Percentiles rank a stretch among this genome's conserved stretches.
Conservation (phyloP, 1,140 invertebrate species). For the Polypedilum pembai region DNA sequence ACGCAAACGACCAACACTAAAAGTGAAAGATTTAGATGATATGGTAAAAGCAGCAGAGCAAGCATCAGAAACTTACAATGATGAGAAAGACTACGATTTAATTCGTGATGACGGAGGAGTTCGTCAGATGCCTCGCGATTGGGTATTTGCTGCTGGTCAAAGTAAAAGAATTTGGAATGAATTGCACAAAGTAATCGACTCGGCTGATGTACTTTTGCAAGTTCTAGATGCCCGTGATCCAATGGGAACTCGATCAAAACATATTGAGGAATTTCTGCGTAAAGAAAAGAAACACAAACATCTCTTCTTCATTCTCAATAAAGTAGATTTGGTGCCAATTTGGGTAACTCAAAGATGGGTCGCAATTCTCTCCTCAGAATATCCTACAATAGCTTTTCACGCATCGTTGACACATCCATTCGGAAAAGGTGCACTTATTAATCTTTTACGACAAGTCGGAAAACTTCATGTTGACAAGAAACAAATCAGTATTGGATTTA, state of each 20-base stretch:
- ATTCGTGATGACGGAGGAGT: conserved; percentile 74
- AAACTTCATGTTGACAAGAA: conserved; percentile 93
- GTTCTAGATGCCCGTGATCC: conserved; percentile 92
- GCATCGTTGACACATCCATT: conserved; percentile 97
- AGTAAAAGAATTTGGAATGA: conserved; percentile 99
- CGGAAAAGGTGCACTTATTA: conserved; percentile 96
- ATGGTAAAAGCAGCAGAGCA: conserved; percentile 62
- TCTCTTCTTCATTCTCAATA: conserved; percentile 90
- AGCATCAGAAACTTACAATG: conserved; percentile 67
- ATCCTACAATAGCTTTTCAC: conserved; percentile 97
- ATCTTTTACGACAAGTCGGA: conserved; percentile 91
- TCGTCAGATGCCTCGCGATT: conserved; percentile 64
- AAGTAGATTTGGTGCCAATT: conserved; percentile 90
- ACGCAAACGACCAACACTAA: conserved; percentile 83
- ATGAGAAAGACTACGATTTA: conserved; percentile 72
- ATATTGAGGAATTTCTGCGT: conserved; percentile 82
- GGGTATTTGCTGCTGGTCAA: conserved; percentile 88
- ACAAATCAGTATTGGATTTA: conserved; percentile 98
- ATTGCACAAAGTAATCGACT: conserved; percentile 98
- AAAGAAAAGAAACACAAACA: conserved; percentile 94
- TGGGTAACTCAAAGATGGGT: conserved; percentile 98
- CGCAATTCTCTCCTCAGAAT: conserved; percentile 82
- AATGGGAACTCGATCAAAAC: conserved; percentile 85
- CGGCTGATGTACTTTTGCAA: conserved; percentile 94
- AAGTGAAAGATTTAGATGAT: conserved; percentile 61